A percentile compares a stretch with the other conserved stretches of the same genome.
These are phyloP conservation scores for Anthoscopus minutus DNA, from an alignment of 2,113 vertebrate genomes.

Conservation along the genomic window DNA sequence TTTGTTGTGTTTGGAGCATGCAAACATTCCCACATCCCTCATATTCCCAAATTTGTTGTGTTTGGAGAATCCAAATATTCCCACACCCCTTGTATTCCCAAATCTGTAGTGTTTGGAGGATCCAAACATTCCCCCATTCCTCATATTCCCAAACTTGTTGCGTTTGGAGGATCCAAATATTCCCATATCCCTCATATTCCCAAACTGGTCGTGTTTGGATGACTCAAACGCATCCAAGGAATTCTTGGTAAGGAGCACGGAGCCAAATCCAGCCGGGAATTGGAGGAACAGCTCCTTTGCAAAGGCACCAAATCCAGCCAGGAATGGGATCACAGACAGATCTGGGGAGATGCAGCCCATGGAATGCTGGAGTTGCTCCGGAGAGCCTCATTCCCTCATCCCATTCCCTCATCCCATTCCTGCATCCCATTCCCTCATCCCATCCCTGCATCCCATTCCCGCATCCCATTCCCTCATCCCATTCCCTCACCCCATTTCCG, in stretches of 20 bases:
- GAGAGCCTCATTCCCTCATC: background rate
- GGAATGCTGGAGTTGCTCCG: rapidly evolving
- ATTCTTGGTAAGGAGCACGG: rapidly evolving
- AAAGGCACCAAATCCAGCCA: too few relatives aligned
- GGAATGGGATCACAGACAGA: background rate
- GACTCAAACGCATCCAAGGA: background rate
- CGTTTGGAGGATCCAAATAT: background rate
- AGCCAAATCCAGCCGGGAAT: background rate
- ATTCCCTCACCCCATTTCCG: too few relatives aligned
- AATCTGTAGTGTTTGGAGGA: background rate
- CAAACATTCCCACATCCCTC: background rate
- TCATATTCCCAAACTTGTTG: background rate
- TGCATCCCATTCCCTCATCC: background rate
- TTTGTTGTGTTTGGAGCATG: rapidly evolving
- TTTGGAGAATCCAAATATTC: background rate
- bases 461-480: background rate
- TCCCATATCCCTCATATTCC: too few relatives aligned
- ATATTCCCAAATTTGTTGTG: rapidly evolving
- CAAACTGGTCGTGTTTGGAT: rapidly evolving
- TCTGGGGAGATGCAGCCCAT: rapidly evolving
- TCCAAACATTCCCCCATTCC: background rate
- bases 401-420: background rate
- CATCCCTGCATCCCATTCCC: too few relatives aligned
- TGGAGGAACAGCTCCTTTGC: background rate
- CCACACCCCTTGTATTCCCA: background rate